These are phyloP conservation scores for Olivierus martensii DNA, from an alignment of 1,140 invertebrate species.

Conservation along the genomic window DNA sequence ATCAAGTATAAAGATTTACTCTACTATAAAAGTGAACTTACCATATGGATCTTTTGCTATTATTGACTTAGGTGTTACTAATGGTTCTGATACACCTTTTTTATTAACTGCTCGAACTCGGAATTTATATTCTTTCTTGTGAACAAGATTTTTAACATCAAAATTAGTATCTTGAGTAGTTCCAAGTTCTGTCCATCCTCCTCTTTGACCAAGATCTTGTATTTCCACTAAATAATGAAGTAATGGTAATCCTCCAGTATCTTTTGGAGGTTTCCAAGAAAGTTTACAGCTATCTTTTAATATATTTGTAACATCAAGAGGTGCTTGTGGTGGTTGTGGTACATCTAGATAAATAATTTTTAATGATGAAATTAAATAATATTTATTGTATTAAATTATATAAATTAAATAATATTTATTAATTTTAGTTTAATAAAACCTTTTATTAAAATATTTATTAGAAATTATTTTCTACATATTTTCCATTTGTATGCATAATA, in stretches of 20 bases:
- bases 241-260: constrained; percentile 84
- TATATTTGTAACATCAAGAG: constrained; percentile 77
- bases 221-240: constrained; percentile 87
- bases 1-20: too few species aligned
- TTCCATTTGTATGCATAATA: too few species aligned
- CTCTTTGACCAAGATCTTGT: constrained; percentile 54
- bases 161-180: constrained; percentile 46
- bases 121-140: constrained; percentile 88
- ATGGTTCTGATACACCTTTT: constrained; percentile 57
- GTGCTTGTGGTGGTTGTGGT: constrained; percentile 67
- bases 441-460: too few species aligned
- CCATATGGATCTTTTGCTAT: constrained; percentile 97
- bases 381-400: too few species aligned
- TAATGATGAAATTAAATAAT: too few species aligned
- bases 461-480: too few species aligned
- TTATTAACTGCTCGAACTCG: constrained; percentile 88
- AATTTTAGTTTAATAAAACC: too few species aligned
- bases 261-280: constrained; percentile 76
- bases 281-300: constrained; percentile 84
- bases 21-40: constrained; percentile 35
- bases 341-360: constrained; percentile 50
- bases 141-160: constrained; percentile 72
- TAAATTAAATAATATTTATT: too few species aligned
- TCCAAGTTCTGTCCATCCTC: constrained; percentile 72
- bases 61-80: constrained; percentile 65